phyloP scores from a whole-genome alignment of 2,888 invertebrate species.

The Chymomyza caudatula region DNA sequence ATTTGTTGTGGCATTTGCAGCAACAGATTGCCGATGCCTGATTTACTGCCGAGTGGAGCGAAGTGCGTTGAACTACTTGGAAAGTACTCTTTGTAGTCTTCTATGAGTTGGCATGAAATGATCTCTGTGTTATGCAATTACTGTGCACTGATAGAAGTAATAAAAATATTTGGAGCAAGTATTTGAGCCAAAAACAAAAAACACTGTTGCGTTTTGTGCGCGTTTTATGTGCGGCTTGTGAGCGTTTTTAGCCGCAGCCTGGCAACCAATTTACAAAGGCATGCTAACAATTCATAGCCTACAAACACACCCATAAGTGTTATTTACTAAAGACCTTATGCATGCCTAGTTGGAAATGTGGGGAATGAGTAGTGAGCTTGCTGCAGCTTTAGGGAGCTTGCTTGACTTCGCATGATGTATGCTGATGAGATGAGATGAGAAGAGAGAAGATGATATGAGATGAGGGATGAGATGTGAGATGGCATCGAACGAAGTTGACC shows the following conservation, averaged over 20 bases:
- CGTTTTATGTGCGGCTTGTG: conserved; percentile 16
- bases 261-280: not conserved
- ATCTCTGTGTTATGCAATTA: conserved; percentile 14
- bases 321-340: not conserved
- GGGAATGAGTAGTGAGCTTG: not conserved
- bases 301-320: not conserved
- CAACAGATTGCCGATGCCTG: conserved; percentile 5
- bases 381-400: not conserved
- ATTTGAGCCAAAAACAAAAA: conserved; percentile 10
- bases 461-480: no score
- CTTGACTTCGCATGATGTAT: no score
- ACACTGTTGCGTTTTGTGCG: not conserved
- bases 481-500: no score
- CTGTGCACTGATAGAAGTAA: conserved; percentile 1
- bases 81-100: not conserved
- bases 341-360: not conserved
- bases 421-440: no score
- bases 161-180: conserved; percentile 23
- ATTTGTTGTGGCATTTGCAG: conserved; percentile 5
- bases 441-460: no score
- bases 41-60: not conserved
- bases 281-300: not conserved
- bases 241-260: not conserved
- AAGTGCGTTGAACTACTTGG: conserved; percentile 13
- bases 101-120: conserved; percentile 12